Evolutionary conservation across 1,140 invertebrate species (phyloP), one percentile per base, ranked within the genome.

Genomic region (Armadillidium nasatum): DNA sequence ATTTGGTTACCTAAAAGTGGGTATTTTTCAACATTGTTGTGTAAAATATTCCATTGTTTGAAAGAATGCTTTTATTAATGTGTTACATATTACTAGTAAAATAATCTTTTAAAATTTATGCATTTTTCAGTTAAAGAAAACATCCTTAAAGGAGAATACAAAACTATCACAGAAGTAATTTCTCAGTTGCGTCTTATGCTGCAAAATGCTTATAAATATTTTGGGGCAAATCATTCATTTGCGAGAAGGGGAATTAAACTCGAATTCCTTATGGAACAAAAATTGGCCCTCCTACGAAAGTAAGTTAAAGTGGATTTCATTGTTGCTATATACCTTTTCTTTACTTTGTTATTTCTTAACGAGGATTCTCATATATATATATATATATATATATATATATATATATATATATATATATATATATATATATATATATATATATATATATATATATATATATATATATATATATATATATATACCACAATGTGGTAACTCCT

Each of bases 191-290:
- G 86, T 22, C 82, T 85, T 11, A 87, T 88, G 84, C 80, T 88
- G 33, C 86, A 88, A 77, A 88, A 88, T 76, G 87, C 87, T 77
- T 87, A 87, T 76, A 83, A 85, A 11, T 88, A 85, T 82, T 87
- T 86, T 83, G 87, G 87, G 70, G 83, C 84, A 4, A 82, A 84
- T 73, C 85, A 87, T 79, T 83, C 83, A 71, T 82, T 87, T 15
- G 86, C 86, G 0, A 87, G 85, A 75, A 84, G 85, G 77, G 87
- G 83, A 11, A 82, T 86, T 70, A 82, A 84, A 72, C 81, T 88
- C n/a, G 87, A 88, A 80, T 84, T 84, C 23, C 84, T 87, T 78
- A 81, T 88, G 77, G 86, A 87, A 82, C 85, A 87, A 77, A 88
- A 87, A 81, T 76, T 88, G 54, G 82, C 83, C 69, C 76, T 85